Evolutionary conservation across 2,113 vertebrate genomes (phyloP).

Genomic region (Tapirus terrestris): DNA sequence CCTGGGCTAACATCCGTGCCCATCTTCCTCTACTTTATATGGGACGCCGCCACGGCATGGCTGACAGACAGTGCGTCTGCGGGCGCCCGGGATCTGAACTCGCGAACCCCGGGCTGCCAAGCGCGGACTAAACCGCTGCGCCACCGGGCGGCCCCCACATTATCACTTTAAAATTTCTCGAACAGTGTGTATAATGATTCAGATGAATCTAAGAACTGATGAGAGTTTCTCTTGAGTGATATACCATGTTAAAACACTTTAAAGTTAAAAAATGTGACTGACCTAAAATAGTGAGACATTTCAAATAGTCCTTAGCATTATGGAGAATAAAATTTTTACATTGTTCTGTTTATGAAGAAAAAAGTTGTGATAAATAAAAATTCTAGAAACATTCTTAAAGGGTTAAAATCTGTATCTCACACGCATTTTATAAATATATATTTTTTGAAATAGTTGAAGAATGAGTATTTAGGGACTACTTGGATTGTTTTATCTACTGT

Average conservation of each 20-base stretch:
- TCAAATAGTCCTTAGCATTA: not conserved
- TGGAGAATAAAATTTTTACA: conserved; percentile 13
- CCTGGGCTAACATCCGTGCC: too few species aligned
- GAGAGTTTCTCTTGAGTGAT: not conserved
- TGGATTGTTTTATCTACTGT: not conserved
- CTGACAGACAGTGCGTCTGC: too few species aligned
- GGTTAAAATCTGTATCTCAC: not conserved
- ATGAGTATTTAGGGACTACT: not conserved
- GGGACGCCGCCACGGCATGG: too few species aligned
- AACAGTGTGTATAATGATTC: not conserved
- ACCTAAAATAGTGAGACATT: not conserved
- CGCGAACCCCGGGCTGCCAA: too few species aligned
- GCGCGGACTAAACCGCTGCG: too few species aligned
- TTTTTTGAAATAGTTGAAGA: conserved; percentile 1
- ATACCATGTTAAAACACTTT: not conserved
- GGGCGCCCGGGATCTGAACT: too few species aligned
- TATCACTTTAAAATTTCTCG: conserved; percentile 15
- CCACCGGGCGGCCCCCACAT: too few species aligned
- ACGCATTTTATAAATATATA: not conserved
- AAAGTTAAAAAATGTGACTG: not conserved
- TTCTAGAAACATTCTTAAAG: not conserved
- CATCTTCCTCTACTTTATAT: too few species aligned
- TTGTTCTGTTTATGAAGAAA: not conserved
- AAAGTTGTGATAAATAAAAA: not conserved
- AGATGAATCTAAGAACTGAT: not conserved